Evolutionary conservation across 2,888 invertebrate genomes (phyloP).

Genomic region (Cephalotes varians): DNA sequence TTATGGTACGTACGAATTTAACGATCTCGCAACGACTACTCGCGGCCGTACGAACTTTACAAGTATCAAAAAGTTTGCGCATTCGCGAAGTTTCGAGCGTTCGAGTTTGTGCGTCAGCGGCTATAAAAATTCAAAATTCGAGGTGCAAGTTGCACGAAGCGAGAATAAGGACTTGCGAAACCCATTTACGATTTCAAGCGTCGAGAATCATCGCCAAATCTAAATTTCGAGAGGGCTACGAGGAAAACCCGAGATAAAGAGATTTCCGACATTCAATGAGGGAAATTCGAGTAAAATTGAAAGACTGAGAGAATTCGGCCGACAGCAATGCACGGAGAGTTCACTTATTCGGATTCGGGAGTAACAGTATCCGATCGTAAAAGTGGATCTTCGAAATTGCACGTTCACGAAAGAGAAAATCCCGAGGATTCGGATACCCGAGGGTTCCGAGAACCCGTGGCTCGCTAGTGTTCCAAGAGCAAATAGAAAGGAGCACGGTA

Average conservation of each 20-base stretch:
- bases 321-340: background rate
- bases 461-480: background rate
- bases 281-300: background rate
- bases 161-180: background rate
- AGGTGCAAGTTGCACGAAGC: background rate
- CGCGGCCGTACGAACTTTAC: background rate
- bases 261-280: background rate
- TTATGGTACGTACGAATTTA: slow-evolving; percentile 42
- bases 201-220: background rate
- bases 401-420: background rate
- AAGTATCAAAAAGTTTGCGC: slow-evolving; percentile 33
- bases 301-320: background rate
- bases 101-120: background rate
- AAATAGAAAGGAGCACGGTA: slow-evolving; percentile 47
- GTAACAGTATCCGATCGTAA: background rate
- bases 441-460: background rate
- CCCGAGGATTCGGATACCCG: background rate
- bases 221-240: background rate
- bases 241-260: background rate
- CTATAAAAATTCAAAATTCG: slow-evolving; percentile 16
- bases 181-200: background rate
- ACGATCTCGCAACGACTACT: slow-evolving; percentile 28
- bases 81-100: slow-evolving; percentile 11
- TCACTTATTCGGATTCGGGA: background rate
- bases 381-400: background rate